phyloP scores from a whole-genome alignment of 2,797 vertebrate genomes.

The Spinibarbus caldwelli region DNA sequence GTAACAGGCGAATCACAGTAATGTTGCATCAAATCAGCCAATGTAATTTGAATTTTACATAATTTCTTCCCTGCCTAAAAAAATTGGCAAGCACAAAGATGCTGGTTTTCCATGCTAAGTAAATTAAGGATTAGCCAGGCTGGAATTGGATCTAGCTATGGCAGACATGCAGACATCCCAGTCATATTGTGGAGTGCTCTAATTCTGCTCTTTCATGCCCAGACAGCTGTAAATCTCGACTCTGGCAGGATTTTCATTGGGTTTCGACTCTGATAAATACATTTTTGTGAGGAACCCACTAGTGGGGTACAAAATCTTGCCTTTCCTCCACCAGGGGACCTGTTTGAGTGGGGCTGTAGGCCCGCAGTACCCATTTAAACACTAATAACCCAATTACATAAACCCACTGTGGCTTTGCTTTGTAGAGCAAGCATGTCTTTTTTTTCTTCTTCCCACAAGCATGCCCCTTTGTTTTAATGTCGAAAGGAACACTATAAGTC shows the following conservation, averaged over 20 bases:
- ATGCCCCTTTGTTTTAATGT: conserved; percentile 56
- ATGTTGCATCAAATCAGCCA: conserved; percentile 51
- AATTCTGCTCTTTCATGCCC: conserved; percentile 44
- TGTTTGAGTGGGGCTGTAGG: conserved; percentile 65
- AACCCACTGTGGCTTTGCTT: conserved; percentile 67
- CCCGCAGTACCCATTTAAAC: conserved; percentile 64
- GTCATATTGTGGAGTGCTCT: conserved; percentile 42
- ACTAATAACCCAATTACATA: conserved; percentile 72
- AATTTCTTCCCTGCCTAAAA: conserved; percentile 52
- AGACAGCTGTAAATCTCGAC: conserved; percentile 47
- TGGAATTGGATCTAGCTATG: conserved; percentile 52
- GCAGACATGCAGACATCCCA: conserved; percentile 37
- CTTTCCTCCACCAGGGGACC: conserved; percentile 58
- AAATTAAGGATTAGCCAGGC: conserved; percentile 54
- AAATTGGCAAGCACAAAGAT: conserved; percentile 36
- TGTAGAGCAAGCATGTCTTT: conserved; percentile 49
- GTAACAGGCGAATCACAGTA: conserved; percentile 50
- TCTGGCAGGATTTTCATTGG: conserved; percentile 34
- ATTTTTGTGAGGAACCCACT: conserved; percentile 49
- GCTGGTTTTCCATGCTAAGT: conserved; percentile 46
- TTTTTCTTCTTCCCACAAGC: conserved; percentile 56
- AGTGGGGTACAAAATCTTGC: conserved; percentile 43
- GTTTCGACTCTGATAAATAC: conserved; percentile 49
- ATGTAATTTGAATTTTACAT: conserved; percentile 52
- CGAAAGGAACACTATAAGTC: conserved; percentile 48